Evolutionary conservation across 1,140 invertebrate species (phyloP).

Genomic region (Bombus impatiens): DNA sequence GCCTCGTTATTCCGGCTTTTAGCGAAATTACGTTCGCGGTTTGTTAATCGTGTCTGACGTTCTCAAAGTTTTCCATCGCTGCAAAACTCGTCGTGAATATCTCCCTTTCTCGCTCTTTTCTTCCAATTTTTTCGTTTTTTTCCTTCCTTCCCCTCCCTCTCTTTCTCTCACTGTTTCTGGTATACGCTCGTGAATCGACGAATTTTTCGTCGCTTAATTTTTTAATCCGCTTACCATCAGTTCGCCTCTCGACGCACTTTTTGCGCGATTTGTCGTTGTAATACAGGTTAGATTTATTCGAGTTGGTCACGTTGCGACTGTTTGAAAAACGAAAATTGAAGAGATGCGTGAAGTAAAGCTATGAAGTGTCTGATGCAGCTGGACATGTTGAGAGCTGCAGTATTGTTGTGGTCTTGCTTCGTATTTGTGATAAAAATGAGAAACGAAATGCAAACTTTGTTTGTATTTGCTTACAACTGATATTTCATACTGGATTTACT

Average conservation of each 20-base stretch:
- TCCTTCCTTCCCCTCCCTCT: rapidly evolving
- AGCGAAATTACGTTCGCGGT: constrained; percentile 63
- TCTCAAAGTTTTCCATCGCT: constrained; percentile 36
- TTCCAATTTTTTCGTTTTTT: background rate
- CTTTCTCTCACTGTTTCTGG: too few relatives aligned
- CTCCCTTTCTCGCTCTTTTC: too few relatives aligned
- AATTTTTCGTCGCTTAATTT: constrained; percentile 59
- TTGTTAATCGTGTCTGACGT: constrained; percentile 60
- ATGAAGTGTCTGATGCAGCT: too few relatives aligned
- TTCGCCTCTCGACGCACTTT: constrained; percentile 7
- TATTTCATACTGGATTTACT: too few relatives aligned
- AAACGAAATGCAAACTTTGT: too few relatives aligned
- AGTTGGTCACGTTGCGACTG: background rate
- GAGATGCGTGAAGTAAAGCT: background rate
- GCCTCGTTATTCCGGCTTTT: constrained; percentile 60
- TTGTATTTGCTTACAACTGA: too few relatives aligned
- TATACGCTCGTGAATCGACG: background rate
- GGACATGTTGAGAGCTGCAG: too few relatives aligned
- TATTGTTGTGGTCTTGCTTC: too few relatives aligned
- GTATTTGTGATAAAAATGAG: too few relatives aligned
- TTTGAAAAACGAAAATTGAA: background rate
- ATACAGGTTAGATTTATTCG: background rate
- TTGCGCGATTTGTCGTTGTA: constrained; percentile 27
- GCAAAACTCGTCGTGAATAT: constrained; percentile 23
- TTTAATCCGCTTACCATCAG: constrained; percentile 32